A percentile compares a stretch with the other conserved stretches of the same genome.
Evolutionary conservation across 2,113 vertebrate genomes (phyloP).

Genomic region (Trogon melanurus): DNA sequence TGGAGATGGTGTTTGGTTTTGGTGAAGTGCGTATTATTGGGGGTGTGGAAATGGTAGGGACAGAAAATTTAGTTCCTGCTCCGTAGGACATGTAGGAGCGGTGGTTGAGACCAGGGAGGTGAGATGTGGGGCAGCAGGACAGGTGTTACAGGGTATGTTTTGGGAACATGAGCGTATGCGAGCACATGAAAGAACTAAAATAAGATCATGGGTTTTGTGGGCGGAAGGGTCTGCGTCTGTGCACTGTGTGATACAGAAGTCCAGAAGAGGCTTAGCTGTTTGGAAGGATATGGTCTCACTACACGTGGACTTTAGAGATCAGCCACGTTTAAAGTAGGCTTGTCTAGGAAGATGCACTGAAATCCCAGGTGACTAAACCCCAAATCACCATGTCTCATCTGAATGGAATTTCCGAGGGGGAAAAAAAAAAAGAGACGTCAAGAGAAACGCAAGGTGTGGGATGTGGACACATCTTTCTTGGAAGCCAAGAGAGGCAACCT

Average conservation of each 20-base stretch:
- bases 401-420: neutral
- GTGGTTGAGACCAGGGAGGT: neutral
- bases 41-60: fast-evolving
- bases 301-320: neutral
- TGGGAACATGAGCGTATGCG: neutral
- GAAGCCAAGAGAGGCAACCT: too few species aligned
- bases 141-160: neutral
- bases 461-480: neutral
- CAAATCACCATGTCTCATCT: neutral
- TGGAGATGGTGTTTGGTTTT: neutral
- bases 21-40: neutral
- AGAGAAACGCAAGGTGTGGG: neutral
- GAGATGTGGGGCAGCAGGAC: neutral
- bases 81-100: neutral
- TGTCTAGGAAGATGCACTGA: neutral
- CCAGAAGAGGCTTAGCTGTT: neutral
- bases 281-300: neutral
- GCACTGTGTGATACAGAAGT: neutral
- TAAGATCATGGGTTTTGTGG: fast-evolving
- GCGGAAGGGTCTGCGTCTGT: neutral
- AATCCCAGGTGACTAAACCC: neutral
- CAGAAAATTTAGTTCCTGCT: neutral
- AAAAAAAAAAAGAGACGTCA: neutral
- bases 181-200: neutral
- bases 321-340: neutral